Evolutionary conservation across 2,888 invertebrate genomes (phyloP).

Genomic region (Odontothrips loti): DNA sequence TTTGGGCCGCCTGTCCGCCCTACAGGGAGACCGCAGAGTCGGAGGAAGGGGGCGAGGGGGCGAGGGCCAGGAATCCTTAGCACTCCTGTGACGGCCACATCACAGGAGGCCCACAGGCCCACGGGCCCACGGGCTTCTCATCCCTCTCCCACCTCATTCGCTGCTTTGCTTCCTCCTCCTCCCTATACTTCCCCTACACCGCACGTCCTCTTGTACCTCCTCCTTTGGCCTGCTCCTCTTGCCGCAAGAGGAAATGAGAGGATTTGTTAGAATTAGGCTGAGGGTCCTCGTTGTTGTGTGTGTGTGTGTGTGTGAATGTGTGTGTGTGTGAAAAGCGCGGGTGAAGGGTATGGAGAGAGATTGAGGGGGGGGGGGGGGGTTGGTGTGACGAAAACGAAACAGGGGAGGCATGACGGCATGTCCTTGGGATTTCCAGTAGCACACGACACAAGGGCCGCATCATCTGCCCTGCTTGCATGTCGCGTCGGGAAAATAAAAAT

Average conservation of each 20-base stretch:
- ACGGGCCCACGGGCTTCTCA: not conserved
- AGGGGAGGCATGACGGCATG: not conserved
- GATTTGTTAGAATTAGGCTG: constrained; percentile 2
- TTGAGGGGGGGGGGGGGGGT: not conserved
- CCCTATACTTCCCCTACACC: no score
- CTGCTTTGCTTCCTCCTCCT: no score
- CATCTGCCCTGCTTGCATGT: no score
- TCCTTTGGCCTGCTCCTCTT: no score
- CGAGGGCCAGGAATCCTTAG: not conserved
- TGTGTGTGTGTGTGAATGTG: no score
- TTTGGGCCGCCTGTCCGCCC: not conserved
- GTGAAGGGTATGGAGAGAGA: not conserved
- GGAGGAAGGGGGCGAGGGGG: not conserved
- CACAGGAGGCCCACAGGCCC: not conserved
- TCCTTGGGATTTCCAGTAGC: no score
- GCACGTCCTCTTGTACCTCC: not conserved
- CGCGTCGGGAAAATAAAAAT: no score
- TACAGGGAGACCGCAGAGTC: not conserved
- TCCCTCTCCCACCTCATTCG: not conserved
- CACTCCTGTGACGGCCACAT: not conserved
- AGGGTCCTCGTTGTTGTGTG: no score
- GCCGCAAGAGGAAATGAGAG: not conserved
- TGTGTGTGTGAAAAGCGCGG: no score
- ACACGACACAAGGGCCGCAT: no score
- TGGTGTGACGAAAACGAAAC: not conserved